These are phyloP conservation scores for Mythimna ferrago DNA, from an alignment of 2,888 invertebrate species.

Conservation along the genomic window DNA sequence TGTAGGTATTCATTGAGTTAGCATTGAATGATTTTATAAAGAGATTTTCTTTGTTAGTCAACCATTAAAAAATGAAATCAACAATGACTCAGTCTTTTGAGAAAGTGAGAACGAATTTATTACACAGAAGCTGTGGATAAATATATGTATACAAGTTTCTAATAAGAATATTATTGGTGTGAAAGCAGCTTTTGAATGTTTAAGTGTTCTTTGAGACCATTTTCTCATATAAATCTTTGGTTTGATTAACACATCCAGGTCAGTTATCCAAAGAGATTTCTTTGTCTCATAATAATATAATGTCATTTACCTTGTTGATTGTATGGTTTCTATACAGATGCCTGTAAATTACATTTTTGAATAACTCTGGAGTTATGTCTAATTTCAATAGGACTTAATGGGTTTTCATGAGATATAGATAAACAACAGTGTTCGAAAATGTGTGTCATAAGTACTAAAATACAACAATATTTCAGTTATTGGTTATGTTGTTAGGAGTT, in stretches of 20 bases:
- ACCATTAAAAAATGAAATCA: conserved; percentile 12
- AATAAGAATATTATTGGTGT: conserved; percentile 34
- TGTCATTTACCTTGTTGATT: conserved; percentile 16
- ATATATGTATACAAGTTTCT: conserved; percentile 2
- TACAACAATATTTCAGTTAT: conserved; percentile 11
- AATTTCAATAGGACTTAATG: conserved; percentile 4
- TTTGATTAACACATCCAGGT: conserved; percentile 2
- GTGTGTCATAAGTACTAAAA: conserved; percentile 14
- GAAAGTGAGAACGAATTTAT: conserved; percentile 12
- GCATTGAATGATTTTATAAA: neutral
- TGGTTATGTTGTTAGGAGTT: conserved; percentile 6
- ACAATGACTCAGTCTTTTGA: conserved; percentile 17
- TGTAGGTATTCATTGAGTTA: neutral
- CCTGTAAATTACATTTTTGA: neutral
- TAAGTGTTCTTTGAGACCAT: neutral
- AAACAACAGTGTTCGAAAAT: conserved; percentile 19
- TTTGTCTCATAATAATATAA: conserved; percentile 10
- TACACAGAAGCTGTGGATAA: conserved; percentile 5
- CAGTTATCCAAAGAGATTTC: conserved; percentile 16
- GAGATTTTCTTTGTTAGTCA: conserved; percentile 10
- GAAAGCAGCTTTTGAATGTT: neutral
- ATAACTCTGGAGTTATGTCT: neutral
- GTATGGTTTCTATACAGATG: conserved; percentile 26
- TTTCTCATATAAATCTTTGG: conserved; percentile 1
- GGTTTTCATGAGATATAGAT: neutral